Conservation (phyloP, 1,140 invertebrate species). For the Pseudomyrmex cubaensis region DNA sequence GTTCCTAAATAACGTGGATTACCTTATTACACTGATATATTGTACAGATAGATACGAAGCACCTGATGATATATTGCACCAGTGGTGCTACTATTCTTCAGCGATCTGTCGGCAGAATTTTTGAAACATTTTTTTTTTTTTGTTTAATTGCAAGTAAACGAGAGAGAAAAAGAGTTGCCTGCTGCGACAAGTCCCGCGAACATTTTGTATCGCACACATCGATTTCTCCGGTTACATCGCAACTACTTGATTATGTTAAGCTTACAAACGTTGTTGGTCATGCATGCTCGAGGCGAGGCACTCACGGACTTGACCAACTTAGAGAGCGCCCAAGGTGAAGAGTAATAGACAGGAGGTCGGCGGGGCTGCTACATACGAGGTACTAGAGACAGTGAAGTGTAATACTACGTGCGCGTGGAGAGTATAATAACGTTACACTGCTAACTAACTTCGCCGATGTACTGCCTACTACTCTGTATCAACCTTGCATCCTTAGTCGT, state of each 20-base stretch:
- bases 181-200: neutral
- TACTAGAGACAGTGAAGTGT: conserved; percentile 51
- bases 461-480: conserved; percentile 40
- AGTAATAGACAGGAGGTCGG: conserved; percentile 69
- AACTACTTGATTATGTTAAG: conserved; percentile 47
- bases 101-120: neutral
- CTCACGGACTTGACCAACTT: conserved; percentile 71
- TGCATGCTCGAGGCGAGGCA: conserved; percentile 58
- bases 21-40: conserved; percentile 1
- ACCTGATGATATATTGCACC: neutral
- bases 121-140: neutral
- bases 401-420: conserved; percentile 57
- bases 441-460: conserved; percentile 66
- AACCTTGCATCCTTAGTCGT: conserved; percentile 25
- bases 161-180: too few species aligned
- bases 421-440: conserved; percentile 66
- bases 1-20: neutral
- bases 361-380: conserved; percentile 29
- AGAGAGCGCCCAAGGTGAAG: conserved; percentile 65
- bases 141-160: too few species aligned
- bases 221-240: neutral
- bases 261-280: conserved; percentile 4
- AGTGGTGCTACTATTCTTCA: neutral
- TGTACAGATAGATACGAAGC: neutral
- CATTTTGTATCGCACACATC: conserved; percentile 16